A percentile compares a stretch with the other conserved stretches of the same genome.
Conservation (phyloP, 2,888 invertebrate genomes). For the Acutogordius australiensis region DNA sequence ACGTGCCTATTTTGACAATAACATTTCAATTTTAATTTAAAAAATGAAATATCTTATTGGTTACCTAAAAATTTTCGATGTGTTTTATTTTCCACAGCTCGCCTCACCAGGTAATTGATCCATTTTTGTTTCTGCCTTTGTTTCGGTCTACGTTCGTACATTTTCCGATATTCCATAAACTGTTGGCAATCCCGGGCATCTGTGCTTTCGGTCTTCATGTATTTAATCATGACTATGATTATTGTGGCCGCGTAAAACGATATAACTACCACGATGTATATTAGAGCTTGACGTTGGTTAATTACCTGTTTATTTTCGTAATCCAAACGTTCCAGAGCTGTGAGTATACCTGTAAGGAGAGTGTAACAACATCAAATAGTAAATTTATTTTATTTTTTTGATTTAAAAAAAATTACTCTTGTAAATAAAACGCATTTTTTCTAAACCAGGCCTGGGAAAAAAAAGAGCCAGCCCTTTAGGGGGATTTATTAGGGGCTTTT, state of each 20-base stretch:
- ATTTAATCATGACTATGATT: conserved; percentile 7
- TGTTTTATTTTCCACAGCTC: too few relatives aligned
- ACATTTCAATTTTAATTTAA: too few relatives aligned
- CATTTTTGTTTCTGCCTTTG: conserved; percentile 7
- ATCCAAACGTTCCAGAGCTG: not conserved
- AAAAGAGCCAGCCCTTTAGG: too few relatives aligned
- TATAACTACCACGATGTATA: conserved; percentile 8
- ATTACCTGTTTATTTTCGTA: not conserved
- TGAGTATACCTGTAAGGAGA: not conserved
- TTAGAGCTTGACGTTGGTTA: conserved; percentile 3
- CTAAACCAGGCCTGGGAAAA: too few relatives aligned
- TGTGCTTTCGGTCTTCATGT: not conserved
- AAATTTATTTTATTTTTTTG: too few relatives aligned
- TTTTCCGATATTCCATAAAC: conserved; percentile 9
- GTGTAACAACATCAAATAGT: too few relatives aligned
- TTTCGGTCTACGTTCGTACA: conserved; percentile 3
- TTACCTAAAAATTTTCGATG: too few relatives aligned
- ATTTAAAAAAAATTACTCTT: too few relatives aligned
- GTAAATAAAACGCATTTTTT: too few relatives aligned
- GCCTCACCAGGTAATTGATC: not conserved
- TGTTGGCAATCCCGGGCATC: not conserved
- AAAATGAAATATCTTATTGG: too few relatives aligned
- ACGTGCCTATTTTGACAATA: too few relatives aligned
- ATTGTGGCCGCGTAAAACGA: conserved; percentile 2
- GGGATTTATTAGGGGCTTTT: too few relatives aligned